phyloP scores from a whole-genome alignment of 2,888 invertebrate species.

The Anodontia alba region DNA sequence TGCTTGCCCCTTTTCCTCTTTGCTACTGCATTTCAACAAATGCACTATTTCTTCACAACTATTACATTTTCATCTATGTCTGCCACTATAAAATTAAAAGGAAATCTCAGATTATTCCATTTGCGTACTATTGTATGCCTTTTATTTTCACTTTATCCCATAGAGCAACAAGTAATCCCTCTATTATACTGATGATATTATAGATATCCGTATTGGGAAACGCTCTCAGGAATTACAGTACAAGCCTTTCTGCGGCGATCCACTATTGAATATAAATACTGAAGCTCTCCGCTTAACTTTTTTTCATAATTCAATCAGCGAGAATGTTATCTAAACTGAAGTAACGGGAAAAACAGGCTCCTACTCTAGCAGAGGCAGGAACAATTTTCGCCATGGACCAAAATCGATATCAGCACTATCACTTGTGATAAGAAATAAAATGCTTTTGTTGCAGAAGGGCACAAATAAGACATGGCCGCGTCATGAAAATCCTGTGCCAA shows the following conservation, averaged over 20 bases:
- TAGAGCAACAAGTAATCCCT: conserved; percentile 9
- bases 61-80: background rate
- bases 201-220: conserved; percentile 17
- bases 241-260: background rate
- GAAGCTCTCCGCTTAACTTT: conserved; percentile 4
- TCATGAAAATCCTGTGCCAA: no score
- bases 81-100: background rate
- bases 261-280: conserved; percentile 3
- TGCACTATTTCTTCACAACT: background rate
- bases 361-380: background rate
- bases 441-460: no score
- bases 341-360: conserved; percentile 1
- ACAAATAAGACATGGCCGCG: no score
- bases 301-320: conserved; percentile 11
- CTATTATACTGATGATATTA: background rate
- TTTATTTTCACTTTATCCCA: conserved; percentile 1
- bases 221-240: background rate
- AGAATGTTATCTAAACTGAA: conserved; percentile 5
- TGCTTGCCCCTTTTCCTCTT: no score
- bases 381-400: background rate
- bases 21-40: no score
- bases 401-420: background rate
- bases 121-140: background rate
- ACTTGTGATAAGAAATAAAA: background rate
- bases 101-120: background rate